Evolutionary conservation across 1,140 invertebrate genomes (phyloP), one percentile per base, ranked within the genome.

Genomic region (Contarinia nasturtii): DNA sequence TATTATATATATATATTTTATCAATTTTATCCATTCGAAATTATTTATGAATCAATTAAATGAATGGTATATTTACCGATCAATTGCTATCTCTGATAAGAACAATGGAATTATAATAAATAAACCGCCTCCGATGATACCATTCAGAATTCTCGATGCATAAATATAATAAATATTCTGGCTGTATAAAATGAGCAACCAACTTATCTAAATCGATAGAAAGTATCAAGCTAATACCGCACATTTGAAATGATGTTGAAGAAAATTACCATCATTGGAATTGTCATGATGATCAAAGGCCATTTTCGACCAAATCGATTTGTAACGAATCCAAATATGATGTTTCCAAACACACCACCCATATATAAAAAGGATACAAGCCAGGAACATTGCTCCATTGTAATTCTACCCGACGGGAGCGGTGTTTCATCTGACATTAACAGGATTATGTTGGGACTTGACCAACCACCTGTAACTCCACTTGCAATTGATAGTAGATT

Each of bases 31-130:
- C n/a, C 34, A 36, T 10, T 36, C 34, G 34, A 40, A 40, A 15
- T 18, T 15, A n/a, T 18, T 40, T 15, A 14, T 15, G 3, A 40
- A 3, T 15, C 14, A 15, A 4, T n/a, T 40, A 4, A 40, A 18
- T 18, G n/a, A n/a, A n/a, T 40, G 14, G 17, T 14, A 18, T 15
- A 14, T 15, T 40, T 22, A 62, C 60, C 55, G 55, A 48, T 63
- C 57, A 44, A 68, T 61, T 7, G 67, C 55, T 45, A 72, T 49
- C 50, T 72, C 70, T 0, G 60, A 58, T 5, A 67, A 55, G 45
- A 66, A 72, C 27, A 64, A 59, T 0, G 69, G 70, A 4, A 70
- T 52, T 1, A 70, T 54, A 0, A 60, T 54, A 43, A 68, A 70
- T 41, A 59, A 53, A 2, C 59, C 61, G 2, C 69, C 69, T 0